A percentile compares a stretch with the other conserved stretches of the same genome.
Conservation (phyloP, 2,113 vertebrate species). For the Gorsachius goisagi region DNA sequence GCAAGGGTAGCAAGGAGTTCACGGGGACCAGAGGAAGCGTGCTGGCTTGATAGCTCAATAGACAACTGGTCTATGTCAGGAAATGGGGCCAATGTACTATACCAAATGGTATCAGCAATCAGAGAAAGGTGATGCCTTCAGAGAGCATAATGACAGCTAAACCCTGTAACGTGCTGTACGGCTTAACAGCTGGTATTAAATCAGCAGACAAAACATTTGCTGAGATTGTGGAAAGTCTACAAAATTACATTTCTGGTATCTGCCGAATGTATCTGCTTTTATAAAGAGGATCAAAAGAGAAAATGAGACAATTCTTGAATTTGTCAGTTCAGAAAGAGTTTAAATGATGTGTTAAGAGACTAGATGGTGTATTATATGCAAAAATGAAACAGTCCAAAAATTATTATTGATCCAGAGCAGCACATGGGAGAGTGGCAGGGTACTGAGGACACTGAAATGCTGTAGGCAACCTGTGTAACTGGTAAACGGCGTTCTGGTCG, state of each 20-base stretch:
- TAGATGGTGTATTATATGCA: not conserved
- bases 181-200: slow-evolving; percentile 45
- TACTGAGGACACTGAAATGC: fast-evolving
- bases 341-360: slow-evolving; percentile 16
- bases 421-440: fast-evolving
- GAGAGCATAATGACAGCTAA: slow-evolving; percentile 17
- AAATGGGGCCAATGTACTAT: not conserved
- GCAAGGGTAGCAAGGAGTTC: not conserved
- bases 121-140: not conserved
- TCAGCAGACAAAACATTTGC: slow-evolving; percentile 51
- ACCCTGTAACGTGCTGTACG: not conserved
- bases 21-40: not conserved
- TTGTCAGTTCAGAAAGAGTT: not conserved
- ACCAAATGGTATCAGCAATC: not conserved
- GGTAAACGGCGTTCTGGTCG: fast-evolving
- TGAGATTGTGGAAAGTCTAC: slow-evolving; percentile 31
- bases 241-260: slow-evolving; percentile 19
- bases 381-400: not conserved
- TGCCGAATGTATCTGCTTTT: not conserved
- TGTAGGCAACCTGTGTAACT: not conserved
- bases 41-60: not conserved
- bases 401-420: slow-evolving; percentile 14
- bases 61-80: not conserved
- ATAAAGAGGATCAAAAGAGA: not conserved
- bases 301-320: slow-evolving; percentile 14